These are phyloP conservation scores for Willowsia nigromaculata DNA, from an alignment of 2,888 invertebrate species.

Conservation along the genomic window DNA sequence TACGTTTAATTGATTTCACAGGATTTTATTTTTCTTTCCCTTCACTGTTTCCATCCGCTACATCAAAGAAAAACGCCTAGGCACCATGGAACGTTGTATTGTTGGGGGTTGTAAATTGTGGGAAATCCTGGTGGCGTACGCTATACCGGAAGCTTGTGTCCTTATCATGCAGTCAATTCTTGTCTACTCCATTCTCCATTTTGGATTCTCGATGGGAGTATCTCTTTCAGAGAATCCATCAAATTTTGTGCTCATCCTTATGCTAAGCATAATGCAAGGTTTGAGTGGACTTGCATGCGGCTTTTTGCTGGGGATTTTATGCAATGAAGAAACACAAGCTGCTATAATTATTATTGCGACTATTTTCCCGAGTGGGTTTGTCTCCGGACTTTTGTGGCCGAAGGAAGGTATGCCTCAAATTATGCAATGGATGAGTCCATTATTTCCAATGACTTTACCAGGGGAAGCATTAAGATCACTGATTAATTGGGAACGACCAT, in stretches of 20 bases:
- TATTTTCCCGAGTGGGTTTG: conserved; percentile 46
- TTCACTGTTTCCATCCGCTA: conserved; percentile 52
- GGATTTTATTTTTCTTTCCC: conserved; percentile 63
- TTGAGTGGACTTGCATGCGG: conserved; percentile 81
- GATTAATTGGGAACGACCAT: conserved; percentile 48
- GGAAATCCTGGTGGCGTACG: conserved; percentile 42
- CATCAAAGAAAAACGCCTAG: conserved; percentile 64
- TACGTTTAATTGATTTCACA: not conserved
- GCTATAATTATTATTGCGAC: conserved; percentile 84
- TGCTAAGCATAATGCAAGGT: not conserved
- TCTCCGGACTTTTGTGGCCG: conserved; percentile 94
- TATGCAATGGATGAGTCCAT: conserved; percentile 79
- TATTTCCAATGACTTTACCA: conserved; percentile 60
- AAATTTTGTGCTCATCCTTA: not conserved
- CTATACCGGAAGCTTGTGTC: conserved; percentile 34
- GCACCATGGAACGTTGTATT: conserved; percentile 63
- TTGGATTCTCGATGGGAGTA: not conserved
- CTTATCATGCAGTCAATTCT: conserved; percentile 7
- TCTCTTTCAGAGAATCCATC: not conserved
- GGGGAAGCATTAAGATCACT: conserved; percentile 60
- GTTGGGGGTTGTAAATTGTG: conserved; percentile 80
- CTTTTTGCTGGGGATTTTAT: conserved; percentile 94
- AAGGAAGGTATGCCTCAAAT: conserved; percentile 94
- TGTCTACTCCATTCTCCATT: not conserved
- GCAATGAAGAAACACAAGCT: conserved; percentile 93